A percentile compares a stretch with the other conserved stretches of the same genome.
Conservation (phyloP, 1,140 invertebrate genomes). For the Zaprionus vittiger region DNA sequence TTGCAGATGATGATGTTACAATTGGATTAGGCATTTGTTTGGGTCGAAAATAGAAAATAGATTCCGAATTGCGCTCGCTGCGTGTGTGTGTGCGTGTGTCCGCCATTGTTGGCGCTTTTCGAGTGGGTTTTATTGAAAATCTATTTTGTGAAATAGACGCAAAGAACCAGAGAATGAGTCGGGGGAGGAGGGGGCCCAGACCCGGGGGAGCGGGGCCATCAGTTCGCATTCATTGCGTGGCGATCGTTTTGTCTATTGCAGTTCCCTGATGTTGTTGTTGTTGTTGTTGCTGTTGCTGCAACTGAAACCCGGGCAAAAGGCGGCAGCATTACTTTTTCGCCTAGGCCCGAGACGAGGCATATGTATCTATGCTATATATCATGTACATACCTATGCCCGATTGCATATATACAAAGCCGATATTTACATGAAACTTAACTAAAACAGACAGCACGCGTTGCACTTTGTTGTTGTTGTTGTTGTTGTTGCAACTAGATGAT, state of each 20-base stretch:
- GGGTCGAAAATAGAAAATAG: slow-evolving; percentile 78
- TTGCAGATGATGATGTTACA: slow-evolving; percentile 10
- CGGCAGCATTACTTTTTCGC: slow-evolving; percentile 47
- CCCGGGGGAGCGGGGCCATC: slow-evolving; percentile 10
- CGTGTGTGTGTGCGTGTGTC: slow-evolving; percentile 38
- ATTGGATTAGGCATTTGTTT: slow-evolving; percentile 59
- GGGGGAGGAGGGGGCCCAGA: neutral
- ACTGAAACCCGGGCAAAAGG: slow-evolving; percentile 46
- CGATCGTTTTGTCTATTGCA: slow-evolving; percentile 53
- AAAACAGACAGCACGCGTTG: slow-evolving; percentile 49
- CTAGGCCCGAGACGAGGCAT: neutral
- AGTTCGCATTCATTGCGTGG: slow-evolving; percentile 63
- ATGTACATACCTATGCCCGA: neutral
- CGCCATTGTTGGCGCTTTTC: slow-evolving; percentile 67
- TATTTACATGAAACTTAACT: slow-evolving; percentile 49
- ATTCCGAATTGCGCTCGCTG: slow-evolving; percentile 45
- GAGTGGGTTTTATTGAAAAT: slow-evolving; percentile 80
- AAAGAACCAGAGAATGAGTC: slow-evolving; percentile 9
- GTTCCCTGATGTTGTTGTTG: slow-evolving; percentile 31
- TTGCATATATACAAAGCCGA: slow-evolving; percentile 33
- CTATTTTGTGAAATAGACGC: slow-evolving; percentile 68
- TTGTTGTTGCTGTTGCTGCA: slow-evolving; percentile 28
- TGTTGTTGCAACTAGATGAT: slow-evolving; percentile 51
- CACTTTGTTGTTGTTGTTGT: slow-evolving; percentile 13
- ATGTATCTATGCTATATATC: slow-evolving; percentile 36